Percentiles rank a stretch among this genome's conserved stretches.
Evolutionary conservation across 2,888 invertebrate genomes (phyloP).

Genomic region (Salticus scenicus): DNA sequence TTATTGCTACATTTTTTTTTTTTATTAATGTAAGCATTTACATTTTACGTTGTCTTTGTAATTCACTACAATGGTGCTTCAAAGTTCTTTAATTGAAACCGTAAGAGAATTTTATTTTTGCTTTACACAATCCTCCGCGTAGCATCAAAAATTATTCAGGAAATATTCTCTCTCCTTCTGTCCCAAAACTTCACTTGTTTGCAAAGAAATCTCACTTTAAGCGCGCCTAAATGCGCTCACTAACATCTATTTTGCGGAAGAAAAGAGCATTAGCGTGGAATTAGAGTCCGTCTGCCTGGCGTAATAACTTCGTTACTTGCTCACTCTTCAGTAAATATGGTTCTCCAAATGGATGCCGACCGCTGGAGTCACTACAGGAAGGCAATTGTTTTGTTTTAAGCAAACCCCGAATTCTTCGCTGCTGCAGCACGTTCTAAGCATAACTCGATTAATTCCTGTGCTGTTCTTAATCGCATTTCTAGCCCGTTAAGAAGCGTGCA

Average conservation of each 20-base stretch:
- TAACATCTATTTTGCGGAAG: constrained; percentile 7
- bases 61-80: too few relatives aligned
- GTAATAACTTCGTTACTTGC: constrained; percentile 43
- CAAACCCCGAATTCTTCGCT: constrained; percentile 31
- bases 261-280: constrained; percentile 20
- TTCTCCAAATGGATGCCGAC: constrained; percentile 17
- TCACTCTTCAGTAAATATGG: constrained; percentile 16
- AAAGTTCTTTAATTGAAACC: too few relatives aligned
- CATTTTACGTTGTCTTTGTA: too few relatives aligned
- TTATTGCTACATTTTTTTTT: too few relatives aligned
- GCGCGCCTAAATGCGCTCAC: neutral
- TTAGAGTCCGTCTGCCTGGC: constrained; percentile 38
- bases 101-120: too few relatives aligned
- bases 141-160: neutral
- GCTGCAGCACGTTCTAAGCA: constrained; percentile 30
- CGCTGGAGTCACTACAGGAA: constrained; percentile 6
- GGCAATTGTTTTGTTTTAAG: constrained; percentile 44
- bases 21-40: too few relatives aligned
- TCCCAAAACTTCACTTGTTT: constrained; percentile 6
- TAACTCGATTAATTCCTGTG: constrained; percentile 64
- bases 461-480: constrained; percentile 61
- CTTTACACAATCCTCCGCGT: neutral
- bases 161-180: neutral
- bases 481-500: constrained; percentile 51
- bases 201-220: constrained; percentile 19